Conservation (phyloP, 2,888 invertebrate genomes). For the Hypena proboscidalis region DNA sequence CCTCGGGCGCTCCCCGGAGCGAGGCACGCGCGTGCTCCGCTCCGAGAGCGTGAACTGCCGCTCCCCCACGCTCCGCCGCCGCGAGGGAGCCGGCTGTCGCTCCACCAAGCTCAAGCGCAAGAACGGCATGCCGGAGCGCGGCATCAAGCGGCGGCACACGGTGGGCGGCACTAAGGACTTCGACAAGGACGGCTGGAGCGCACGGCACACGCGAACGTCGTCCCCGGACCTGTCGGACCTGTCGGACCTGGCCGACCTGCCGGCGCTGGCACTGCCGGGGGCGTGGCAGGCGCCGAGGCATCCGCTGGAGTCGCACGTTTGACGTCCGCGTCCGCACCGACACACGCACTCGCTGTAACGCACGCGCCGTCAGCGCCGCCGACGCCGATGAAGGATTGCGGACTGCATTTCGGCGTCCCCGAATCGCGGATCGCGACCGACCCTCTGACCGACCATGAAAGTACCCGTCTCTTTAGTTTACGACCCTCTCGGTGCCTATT, state of each 20-base stretch:
- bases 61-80: constrained; percentile 77
- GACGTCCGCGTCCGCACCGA: constrained; percentile 40
- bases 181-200: constrained; percentile 86
- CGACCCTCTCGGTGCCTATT: constrained; percentile 49
- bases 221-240: constrained; percentile 83
- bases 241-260: constrained; percentile 66
- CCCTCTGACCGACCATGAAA: constrained; percentile 29
- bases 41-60: constrained; percentile 87
- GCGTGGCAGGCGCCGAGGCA: constrained; percentile 60
- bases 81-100: constrained; percentile 84
- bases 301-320: constrained; percentile 59
- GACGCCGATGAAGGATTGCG: no score
- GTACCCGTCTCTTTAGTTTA: constrained; percentile 34
- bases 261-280: constrained; percentile 57
- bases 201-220: constrained; percentile 86
- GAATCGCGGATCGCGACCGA: no score
- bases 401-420: no score
- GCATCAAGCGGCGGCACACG: constrained; percentile 95
- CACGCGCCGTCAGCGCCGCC: not conserved
- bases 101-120: constrained; percentile 89
- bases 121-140: constrained; percentile 92
- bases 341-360: constrained; percentile 13
- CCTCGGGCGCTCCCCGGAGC: constrained; percentile 82
- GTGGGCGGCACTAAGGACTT: constrained; percentile 97
- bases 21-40: constrained; percentile 79